Evolutionary conservation across 2,888 invertebrate species (phyloP), one percentile per base, ranked within the genome.

Genomic region (Leptarthrus brevirostris): DNA sequence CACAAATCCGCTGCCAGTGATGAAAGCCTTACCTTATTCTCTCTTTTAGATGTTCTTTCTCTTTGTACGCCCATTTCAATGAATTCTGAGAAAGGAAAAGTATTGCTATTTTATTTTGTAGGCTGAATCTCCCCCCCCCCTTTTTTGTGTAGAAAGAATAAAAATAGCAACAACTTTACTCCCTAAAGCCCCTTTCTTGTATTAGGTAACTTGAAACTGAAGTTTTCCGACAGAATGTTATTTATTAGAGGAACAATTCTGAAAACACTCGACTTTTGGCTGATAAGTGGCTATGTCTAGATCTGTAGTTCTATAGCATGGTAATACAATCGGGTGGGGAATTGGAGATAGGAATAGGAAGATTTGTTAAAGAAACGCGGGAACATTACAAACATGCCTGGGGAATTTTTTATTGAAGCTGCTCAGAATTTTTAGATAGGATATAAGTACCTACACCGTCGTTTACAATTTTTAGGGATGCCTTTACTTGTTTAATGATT

Each of bases 51-150:
- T n/a, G n/a, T n/a, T n/a, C n/a, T n/a, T n/a, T n/a, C n/a, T n/a
- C n/a, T n/a, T n/a, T 24, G 3, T 16, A 30, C 40, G 18, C 12
- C 40, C 30, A 30, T 8, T 30, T 30, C 30, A 30, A 30, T 6
- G 56, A n/a, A n/a, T n/a, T n/a, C n/a, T n/a, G n/a, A 8, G 56
- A 58, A 34, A 40, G 36, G 58, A 40, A 36, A 58, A 58, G 36
- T 58, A 58, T 58, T 58, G 58, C 58, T 8, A 16, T 58, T 58
- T 58, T 58, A 58, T 58, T 58, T 36, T 18, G 58, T 40, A 12
- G 8, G 30, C 8, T 8, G 30, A 30, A n/a, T n/a, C n/a, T n/a
- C n/a, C n/a, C n/a, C 30, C 8, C 4, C 30, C 1, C 0, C 8
- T 30, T 4, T 1, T 0, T 30, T 30, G 8, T 6, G n/a, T 40